These are phyloP conservation scores for Metaphire vulgaris DNA, from an alignment of 1,140 invertebrate species.

Conservation along the genomic window DNA sequence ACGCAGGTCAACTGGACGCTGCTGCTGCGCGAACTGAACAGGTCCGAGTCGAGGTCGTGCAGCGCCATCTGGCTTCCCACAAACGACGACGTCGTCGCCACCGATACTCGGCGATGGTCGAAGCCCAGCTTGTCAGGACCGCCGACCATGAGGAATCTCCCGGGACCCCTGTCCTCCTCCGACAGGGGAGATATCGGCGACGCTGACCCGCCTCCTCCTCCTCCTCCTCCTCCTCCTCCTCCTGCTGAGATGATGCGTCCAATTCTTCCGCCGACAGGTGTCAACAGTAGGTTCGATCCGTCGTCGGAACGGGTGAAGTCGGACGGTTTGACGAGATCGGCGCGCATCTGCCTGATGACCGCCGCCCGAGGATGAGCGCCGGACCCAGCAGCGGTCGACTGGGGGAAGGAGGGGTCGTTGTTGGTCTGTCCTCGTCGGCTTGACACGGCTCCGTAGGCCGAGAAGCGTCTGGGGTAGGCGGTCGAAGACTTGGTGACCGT, in stretches of 20 bases:
- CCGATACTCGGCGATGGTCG: not conserved
- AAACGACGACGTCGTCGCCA: not conserved
- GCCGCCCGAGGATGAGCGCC: too few species aligned
- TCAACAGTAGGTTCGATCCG: not conserved
- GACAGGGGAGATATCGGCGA: not conserved
- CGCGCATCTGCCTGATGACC: not conserved
- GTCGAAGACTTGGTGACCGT: conserved; percentile 19
- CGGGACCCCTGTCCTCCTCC: not conserved
- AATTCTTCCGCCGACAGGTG: not conserved
- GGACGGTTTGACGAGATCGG: not conserved
- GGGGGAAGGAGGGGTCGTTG: not conserved
- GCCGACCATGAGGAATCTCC: not conserved
- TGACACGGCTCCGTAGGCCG: not conserved
- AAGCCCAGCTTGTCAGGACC: not conserved
- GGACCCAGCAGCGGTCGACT: not conserved
- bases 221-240: too few species aligned
- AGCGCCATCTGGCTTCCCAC: not conserved
- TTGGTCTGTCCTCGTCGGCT: not conserved
- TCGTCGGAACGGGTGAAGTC: not conserved
- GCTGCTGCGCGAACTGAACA: not conserved
- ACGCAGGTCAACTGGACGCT: not conserved
- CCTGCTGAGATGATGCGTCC: not conserved
- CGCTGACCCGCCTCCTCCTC: too few species aligned
- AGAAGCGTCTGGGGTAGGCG: conserved; percentile 1
- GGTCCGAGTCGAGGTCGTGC: not conserved